A percentile compares a stretch with the other conserved stretches of the same genome.
phyloP scores from a whole-genome alignment of 2,113 vertebrate species.

The Brachypodius melanocephalos region DNA sequence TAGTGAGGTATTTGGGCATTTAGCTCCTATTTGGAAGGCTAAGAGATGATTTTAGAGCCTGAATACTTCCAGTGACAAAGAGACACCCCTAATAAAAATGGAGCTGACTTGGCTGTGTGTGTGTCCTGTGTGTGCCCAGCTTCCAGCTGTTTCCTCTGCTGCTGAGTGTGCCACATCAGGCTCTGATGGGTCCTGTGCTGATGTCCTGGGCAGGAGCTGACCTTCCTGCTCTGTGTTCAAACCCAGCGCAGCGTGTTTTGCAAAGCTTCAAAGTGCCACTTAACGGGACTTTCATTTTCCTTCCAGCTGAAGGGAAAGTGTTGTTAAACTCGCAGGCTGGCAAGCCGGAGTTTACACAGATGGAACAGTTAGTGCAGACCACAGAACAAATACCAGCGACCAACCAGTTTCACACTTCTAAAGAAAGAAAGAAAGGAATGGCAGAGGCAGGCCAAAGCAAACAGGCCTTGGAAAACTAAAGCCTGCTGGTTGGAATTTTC shows the following conservation, averaged over 20 bases:
- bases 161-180: rapidly evolving
- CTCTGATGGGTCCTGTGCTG: rapidly evolving
- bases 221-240: not conserved
- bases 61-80: not conserved
- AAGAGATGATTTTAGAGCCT: not conserved
- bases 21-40: not conserved
- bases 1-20: not conserved
- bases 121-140: rapidly evolving
- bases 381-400: slow-evolving; percentile 82
- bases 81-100: rapidly evolving
- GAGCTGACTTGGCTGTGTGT: not conserved
- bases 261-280: slow-evolving; percentile 71
- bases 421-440: slow-evolving; percentile 83
- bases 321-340: slow-evolving; percentile 70
- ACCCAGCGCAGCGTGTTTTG: slow-evolving; percentile 30
- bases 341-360: slow-evolving; percentile 80
- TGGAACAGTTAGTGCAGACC: slow-evolving; percentile 81
- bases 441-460: slow-evolving; percentile 75
- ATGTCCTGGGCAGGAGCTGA: not conserved
- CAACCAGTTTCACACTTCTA: slow-evolving; percentile 84
- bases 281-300: slow-evolving; percentile 65
- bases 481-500: slow-evolving; percentile 73
- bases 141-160: not conserved
- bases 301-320: slow-evolving; percentile 71
- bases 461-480: slow-evolving; percentile 75